Evolutionary conservation across 2,113 vertebrate genomes (phyloP), one percentile per base, ranked within the genome.

Genomic region (Cathartes aura): DNA sequence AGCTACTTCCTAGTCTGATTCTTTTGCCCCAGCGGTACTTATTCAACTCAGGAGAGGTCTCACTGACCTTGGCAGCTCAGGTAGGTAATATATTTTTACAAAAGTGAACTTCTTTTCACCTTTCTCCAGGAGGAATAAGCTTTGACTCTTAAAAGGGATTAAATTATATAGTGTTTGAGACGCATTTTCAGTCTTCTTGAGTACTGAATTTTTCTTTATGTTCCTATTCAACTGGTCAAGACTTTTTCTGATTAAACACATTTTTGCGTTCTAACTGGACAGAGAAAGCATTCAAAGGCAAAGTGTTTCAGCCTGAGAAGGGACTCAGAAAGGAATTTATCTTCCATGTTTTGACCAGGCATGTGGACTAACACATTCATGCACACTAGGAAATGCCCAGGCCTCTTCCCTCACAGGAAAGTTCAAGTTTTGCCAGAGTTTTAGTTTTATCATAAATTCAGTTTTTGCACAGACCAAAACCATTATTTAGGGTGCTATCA

Each of bases 1-100:
- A 89, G 38, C 16, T 76, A 38, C 48, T 13, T 85, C 58, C 40
- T 32, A 66, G 38, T 11, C 45, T 94, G 42, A 11, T 85, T 94
- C 86, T 42, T 92, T 87, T 94, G 82, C 70, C 70, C 48, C 87
- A 73, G 43, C 1, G 7, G 34, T 76, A 89, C 32, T 94, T 75
- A 92, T 23, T 96, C 73, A 93, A 85, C 56, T 11, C 36, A 38
- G 32, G n/a, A 91, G 73, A 97, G 94, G 95, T 97, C 93, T 96
- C 42, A 62, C 45, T 94, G 96, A 97, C 97, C 96, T 96, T 96
- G 96, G 94, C 94, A 94, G n/a, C 47, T 94, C 48, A 82, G 36
- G 36, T 56, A 95, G 73, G 84, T 76, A 84, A 94, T n/a, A 84
- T 36, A 71, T 89, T 91, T 94, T 93, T 70, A 48, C 34, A 64